Percentiles rank a stretch among this genome's conserved stretches.
These are phyloP conservation scores for Isaurus tuberculatus DNA, from an alignment of 92 coral and sea anemone genomes.

Conservation along the genomic window DNA sequence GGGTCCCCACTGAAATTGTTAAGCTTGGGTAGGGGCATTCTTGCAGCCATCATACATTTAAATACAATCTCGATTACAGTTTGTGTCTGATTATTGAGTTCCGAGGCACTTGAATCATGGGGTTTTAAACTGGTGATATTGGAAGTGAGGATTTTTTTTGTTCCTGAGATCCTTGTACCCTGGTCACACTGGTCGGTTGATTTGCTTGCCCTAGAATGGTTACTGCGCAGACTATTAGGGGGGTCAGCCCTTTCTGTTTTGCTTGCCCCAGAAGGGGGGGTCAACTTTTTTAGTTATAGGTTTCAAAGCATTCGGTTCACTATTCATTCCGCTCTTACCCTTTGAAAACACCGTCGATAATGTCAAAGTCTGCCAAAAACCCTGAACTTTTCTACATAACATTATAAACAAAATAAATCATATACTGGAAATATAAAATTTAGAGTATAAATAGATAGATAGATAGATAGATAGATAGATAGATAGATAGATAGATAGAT, in stretches of 20 bases:
- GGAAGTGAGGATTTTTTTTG: slow-evolving; percentile 3
- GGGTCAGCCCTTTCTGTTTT: neutral
- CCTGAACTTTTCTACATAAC: no score
- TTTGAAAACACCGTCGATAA: no score
- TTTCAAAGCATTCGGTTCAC: neutral
- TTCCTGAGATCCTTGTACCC: slow-evolving; percentile 11
- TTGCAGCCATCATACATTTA: slow-evolving; percentile 23
- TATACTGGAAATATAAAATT: no score
- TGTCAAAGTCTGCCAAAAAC: no score
- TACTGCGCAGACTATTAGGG: slow-evolving; percentile 7
- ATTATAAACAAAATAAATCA: no score
- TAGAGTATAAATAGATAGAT: no score
- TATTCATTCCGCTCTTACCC: no score
- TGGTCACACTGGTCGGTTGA: slow-evolving; percentile 24
- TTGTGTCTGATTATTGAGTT: slow-evolving; percentile 9
- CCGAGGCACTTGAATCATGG: slow-evolving; percentile 9
- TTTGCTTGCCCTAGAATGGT: neutral
- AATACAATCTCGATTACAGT: slow-evolving; percentile 16
- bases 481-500: no score
- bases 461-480: no score
- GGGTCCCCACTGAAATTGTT: slow-evolving; percentile 19
- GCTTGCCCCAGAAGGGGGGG: neutral
- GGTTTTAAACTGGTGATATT: slow-evolving; percentile 7
- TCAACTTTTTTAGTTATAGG: slow-evolving; percentile 1
- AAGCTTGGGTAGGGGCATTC: slow-evolving; percentile 16